Conservation (phyloP, 2,797 vertebrate species). For the Anguilla marmorata region DNA sequence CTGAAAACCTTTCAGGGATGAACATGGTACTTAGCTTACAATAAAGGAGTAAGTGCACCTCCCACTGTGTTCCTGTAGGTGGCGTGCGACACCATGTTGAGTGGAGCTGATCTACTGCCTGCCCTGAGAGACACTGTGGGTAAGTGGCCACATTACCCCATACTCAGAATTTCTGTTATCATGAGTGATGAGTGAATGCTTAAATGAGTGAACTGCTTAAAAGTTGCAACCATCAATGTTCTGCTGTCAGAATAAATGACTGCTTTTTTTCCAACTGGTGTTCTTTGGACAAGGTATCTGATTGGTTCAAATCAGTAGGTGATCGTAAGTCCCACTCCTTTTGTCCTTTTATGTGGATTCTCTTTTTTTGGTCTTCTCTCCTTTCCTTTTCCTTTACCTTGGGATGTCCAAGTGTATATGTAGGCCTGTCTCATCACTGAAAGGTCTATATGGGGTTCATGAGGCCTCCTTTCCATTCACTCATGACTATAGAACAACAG, state of each 20-base stretch:
- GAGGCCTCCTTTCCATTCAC: not conserved
- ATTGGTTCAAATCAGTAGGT: not conserved
- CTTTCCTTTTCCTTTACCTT: not conserved
- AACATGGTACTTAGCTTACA: not conserved
- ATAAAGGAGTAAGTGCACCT: not conserved
- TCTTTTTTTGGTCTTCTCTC: not conserved
- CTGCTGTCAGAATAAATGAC: not conserved
- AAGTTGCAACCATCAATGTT: not conserved
- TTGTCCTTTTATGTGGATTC: not conserved
- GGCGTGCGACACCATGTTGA: conserved; percentile 78
- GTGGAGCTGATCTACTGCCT: conserved; percentile 63
- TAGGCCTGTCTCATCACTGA: not conserved
- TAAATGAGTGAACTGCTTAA: not conserved
- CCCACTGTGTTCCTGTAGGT: conserved; percentile 67
- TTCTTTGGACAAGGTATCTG: not conserved
- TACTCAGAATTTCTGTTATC: not conserved
- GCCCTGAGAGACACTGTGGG: conserved; percentile 82
- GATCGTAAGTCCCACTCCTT: not conserved
- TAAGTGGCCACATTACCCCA: conserved; percentile 55
- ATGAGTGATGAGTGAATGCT: not conserved
- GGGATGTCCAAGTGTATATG: not conserved
- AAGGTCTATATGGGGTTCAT: not conserved
- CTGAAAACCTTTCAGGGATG: not conserved
- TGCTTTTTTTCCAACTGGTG: not conserved
- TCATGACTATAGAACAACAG: not conserved